phyloP scores from a whole-genome alignment of 2,888 invertebrate species.

The Stramonita haemastoma region DNA sequence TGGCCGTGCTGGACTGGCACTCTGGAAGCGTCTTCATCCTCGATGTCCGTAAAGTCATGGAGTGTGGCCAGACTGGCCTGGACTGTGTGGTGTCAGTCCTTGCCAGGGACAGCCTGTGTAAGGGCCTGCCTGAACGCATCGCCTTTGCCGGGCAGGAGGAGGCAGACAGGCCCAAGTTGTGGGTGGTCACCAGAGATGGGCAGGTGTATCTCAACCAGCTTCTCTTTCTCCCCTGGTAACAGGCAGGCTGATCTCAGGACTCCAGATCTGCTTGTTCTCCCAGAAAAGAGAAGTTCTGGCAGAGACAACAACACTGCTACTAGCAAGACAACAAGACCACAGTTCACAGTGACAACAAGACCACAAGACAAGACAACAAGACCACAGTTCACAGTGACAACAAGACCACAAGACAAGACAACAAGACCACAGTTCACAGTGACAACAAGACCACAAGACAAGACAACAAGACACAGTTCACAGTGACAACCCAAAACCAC shows the following conservation, averaged over 20 bases:
- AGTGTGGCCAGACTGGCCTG: neutral
- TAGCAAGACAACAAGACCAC: too few species aligned
- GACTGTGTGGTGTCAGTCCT: neutral
- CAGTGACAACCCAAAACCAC: too few species aligned
- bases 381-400: too few species aligned
- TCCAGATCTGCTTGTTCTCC: too few species aligned
- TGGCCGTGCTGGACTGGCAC: constrained; percentile 28
- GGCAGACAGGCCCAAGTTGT: neutral
- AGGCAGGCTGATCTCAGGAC: neutral
- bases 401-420: too few species aligned
- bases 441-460: too few species aligned
- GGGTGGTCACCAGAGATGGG: neutral
- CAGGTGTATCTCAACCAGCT: neutral
- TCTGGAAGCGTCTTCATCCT: neutral
- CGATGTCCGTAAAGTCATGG: neutral
- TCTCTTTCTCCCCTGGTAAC: neutral
- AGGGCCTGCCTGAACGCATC: neutral
- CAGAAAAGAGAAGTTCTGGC: too few species aligned
- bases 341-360: too few species aligned
- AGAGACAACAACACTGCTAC: too few species aligned
- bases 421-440: too few species aligned
- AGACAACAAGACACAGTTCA: too few species aligned
- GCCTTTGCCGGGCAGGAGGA: neutral
- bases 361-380: too few species aligned
- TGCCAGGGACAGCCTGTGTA: neutral